phyloP scores from a whole-genome alignment of 2,113 vertebrate species.

The Sula dactylatra region DNA sequence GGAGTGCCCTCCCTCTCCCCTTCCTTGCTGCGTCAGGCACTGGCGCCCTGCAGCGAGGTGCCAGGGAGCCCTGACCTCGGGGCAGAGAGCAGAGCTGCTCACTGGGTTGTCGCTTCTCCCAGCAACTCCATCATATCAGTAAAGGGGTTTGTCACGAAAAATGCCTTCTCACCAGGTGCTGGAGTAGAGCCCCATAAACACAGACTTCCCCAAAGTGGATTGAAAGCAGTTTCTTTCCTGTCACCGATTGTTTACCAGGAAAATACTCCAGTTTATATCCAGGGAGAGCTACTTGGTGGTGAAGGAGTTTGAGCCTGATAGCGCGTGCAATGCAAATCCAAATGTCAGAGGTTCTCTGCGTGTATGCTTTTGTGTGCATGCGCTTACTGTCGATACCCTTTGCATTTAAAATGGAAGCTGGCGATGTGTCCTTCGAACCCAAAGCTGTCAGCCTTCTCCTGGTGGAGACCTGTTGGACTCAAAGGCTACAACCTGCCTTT shows the following conservation, averaged over 20 bases:
- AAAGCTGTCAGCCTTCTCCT: background rate
- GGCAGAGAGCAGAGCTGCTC: background rate
- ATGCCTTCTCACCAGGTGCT: background rate
- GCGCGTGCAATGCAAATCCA: background rate
- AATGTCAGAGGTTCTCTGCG: background rate
- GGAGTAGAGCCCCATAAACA: background rate
- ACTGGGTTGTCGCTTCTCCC: fast-evolving
- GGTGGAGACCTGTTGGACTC: fast-evolving
- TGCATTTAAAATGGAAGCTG: background rate
- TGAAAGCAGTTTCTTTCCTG: background rate
- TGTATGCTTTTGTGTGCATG: fast-evolving
- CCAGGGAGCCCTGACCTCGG: background rate
- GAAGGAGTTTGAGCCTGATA: background rate
- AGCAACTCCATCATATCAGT: fast-evolving
- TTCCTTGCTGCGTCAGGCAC: background rate
- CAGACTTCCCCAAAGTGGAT: background rate
- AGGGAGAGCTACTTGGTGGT: background rate
- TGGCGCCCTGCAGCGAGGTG: background rate
- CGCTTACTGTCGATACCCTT: fast-evolving
- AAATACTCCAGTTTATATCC: background rate
- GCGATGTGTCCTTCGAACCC: fast-evolving
- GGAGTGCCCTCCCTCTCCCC: background rate
- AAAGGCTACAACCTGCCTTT: background rate
- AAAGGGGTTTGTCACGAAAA: background rate
- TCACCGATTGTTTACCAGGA: background rate